Base-by-base conservation (phyloP, 2,888 invertebrate genomes). In the Malthinus seriepunctatus region DNA sequence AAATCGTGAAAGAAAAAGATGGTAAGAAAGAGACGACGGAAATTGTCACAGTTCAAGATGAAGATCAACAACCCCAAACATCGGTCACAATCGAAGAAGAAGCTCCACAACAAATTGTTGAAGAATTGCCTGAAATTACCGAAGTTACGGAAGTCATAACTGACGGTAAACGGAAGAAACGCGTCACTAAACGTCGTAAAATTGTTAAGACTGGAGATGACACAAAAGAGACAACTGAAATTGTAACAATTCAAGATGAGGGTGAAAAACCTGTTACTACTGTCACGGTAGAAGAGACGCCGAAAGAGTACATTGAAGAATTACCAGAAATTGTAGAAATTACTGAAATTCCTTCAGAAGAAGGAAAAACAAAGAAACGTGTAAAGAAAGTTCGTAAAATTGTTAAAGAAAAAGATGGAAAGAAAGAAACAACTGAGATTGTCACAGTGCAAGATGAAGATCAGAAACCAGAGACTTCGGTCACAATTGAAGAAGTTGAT, bases 21-120 rank as follows among this genome's bases (percentile, higher is more conserved):
- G 77, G 74, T 65, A 73, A 79, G 38, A 14, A 52, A 51, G 80
- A 80, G 64, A 66, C 76, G 3, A 82, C 80, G 0, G 77, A 80
- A 74, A 80, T 82, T 49, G 71, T 76, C 46, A 80, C 80, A 31
- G 72, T 80, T 37, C 76, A 78, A 67, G 73, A 79, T 67, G 80
- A 80, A 54, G 78, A 76, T 9, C 71, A 75, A 53, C 71, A 78
- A 55, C 82, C 82, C 0, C 69, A 78, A 51, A 76, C 68, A 46
- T 73, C 75, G 8, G 65, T 63, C 35, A 62, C 60, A 49, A 45
- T 6, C 3, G 23, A 45, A 58, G 61, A n/a, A 45, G 49, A 51
- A 48, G 61, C 57, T 4, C 15, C 33, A 47, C 15, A 48, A 23
- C 10, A 51, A 32, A 14, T 61, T 31, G 60, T 64, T 15, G 60